A percentile compares a stretch with the other conserved stretches of the same genome.
phyloP scores from a whole-genome alignment of 1,140 invertebrate species.

The Diabrotica virgifera region DNA sequence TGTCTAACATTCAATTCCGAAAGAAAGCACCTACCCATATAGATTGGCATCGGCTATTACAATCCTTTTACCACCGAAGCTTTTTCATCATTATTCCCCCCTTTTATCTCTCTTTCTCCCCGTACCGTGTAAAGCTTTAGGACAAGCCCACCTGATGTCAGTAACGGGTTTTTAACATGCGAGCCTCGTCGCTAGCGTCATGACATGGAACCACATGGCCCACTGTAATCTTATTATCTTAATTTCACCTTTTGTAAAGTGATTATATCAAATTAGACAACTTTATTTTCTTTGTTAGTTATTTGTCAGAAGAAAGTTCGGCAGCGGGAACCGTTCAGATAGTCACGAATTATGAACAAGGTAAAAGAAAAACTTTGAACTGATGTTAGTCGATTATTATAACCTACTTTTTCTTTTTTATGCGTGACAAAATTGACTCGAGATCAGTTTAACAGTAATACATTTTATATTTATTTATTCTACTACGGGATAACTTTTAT shows the following conservation, averaged over 20 bases:
- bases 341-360: background rate
- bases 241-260: conserved; percentile 29
- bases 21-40: conserved; percentile 1
- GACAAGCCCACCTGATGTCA: conserved; percentile 41
- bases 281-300: conserved; percentile 15
- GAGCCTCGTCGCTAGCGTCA: conserved; percentile 37
- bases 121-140: conserved; percentile 37
- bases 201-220: conserved; percentile 28
- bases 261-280: conserved; percentile 15
- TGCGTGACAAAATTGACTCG: too few relatives aligned
- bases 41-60: conserved; percentile 25
- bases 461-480: too few relatives aligned
- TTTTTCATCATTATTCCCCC: conserved; percentile 22
- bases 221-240: conserved; percentile 33
- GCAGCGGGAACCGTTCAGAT: background rate
- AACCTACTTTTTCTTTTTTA: too few relatives aligned
- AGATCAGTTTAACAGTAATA: too few relatives aligned
- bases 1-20: too few relatives aligned
- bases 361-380: background rate
- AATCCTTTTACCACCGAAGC: conserved; percentile 36
- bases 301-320: background rate
- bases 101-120: conserved; percentile 11
- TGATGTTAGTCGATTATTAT: background rate
- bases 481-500: too few relatives aligned
- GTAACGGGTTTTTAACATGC: conserved; percentile 42